phyloP scores from a whole-genome alignment of 2,113 vertebrate genomes.

The Tinamus guttatus region DNA sequence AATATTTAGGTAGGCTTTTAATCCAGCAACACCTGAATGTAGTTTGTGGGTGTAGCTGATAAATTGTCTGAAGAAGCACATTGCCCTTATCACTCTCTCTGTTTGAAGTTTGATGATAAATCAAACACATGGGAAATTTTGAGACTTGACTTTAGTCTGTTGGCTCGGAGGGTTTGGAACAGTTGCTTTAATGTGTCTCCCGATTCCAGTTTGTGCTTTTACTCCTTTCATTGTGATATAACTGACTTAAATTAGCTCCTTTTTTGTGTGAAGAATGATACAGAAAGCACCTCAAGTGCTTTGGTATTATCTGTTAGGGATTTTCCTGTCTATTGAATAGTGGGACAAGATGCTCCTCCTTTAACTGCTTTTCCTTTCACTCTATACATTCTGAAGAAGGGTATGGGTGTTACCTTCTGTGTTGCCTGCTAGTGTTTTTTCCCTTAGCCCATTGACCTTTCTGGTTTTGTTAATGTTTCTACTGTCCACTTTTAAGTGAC shows the following conservation, averaged over 20 bases:
- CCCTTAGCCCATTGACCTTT: background rate
- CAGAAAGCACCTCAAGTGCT: conserved; percentile 3
- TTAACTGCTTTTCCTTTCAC: background rate
- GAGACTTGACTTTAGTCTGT: background rate
- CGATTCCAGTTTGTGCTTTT: background rate
- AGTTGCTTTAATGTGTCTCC: background rate
- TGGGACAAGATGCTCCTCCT: background rate
- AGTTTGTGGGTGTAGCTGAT: background rate
- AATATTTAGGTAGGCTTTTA: background rate
- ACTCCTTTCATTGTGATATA: background rate
- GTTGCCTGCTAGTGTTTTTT: background rate
- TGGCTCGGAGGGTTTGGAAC: background rate
- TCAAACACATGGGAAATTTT: background rate
- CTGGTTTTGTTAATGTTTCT: background rate
- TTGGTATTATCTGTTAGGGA: conserved; percentile 6
- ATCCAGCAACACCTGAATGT: background rate
- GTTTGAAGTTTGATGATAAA: background rate
- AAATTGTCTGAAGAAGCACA: background rate
- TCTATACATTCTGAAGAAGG: background rate
- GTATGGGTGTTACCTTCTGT: background rate
- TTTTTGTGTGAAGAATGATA: background rate
- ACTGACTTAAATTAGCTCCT: background rate
- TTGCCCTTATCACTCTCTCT: background rate
- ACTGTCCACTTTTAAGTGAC: background rate
- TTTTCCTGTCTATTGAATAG: background rate